Percentiles rank a stretch among this genome's conserved stretches.
These are phyloP conservation scores for Sebastiscus albofasciatus DNA, from an alignment of 2,797 vertebrate genomes.

Conservation along the genomic window DNA sequence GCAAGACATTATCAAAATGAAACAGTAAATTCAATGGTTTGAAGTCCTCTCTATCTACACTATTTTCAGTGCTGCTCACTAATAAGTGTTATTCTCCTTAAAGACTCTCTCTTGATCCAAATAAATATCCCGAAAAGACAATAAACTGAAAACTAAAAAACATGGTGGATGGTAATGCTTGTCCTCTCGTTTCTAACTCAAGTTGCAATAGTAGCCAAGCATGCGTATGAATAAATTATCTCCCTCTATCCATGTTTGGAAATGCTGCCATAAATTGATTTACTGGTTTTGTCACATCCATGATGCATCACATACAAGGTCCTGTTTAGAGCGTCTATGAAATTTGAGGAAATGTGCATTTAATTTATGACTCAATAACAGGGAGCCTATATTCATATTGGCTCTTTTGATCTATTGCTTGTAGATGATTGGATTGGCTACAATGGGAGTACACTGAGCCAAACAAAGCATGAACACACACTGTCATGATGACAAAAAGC, in stretches of 20 bases:
- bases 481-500: slow-evolving; percentile 37
- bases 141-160: background rate
- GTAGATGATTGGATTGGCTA: slow-evolving; percentile 56
- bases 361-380: slow-evolving; percentile 74
- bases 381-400: slow-evolving; percentile 58
- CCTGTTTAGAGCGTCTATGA: slow-evolving; percentile 39
- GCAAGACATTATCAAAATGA: background rate
- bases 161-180: background rate
- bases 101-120: background rate
- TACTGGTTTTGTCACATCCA: slow-evolving; percentile 51
- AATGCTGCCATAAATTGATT: slow-evolving; percentile 57
- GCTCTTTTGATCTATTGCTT: slow-evolving; percentile 65
- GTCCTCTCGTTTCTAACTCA: slow-evolving; percentile 4
- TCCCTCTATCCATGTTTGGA: slow-evolving; percentile 17
- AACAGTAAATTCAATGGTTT: background rate
- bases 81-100: background rate
- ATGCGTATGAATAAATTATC: slow-evolving; percentile 48
- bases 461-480: slow-evolving; percentile 55
- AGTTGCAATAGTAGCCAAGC: slow-evolving; percentile 2
- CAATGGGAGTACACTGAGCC: slow-evolving; percentile 33
- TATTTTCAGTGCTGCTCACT: background rate
- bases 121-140: background rate
- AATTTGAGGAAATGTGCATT: slow-evolving; percentile 61
- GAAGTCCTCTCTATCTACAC: background rate
- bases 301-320: slow-evolving; percentile 55